Evolutionary conservation across 2,113 vertebrate genomes (phyloP), one percentile per base, ranked within the genome.

Genomic region (Leptocoma aspasia): DNA sequence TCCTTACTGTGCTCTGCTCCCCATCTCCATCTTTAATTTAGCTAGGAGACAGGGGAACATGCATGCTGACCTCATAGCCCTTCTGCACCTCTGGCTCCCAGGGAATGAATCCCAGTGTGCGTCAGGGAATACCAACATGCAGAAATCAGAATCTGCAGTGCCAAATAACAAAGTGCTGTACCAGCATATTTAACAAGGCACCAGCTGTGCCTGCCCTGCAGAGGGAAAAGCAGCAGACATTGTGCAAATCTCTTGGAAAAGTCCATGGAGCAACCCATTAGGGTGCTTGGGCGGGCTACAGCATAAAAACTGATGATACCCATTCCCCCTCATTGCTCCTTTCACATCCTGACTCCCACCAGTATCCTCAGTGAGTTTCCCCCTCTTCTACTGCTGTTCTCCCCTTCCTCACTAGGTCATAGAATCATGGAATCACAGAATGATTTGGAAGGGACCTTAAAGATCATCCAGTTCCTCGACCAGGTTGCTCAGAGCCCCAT

Each of bases 61-160:
- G 11, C 31, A 49, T 2, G 2, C 45, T 66, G 69, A 88, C 45
- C 93, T 91, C 81, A 9, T 13, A 47, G 15, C 73, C 33, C 56
- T 94, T 89, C 52, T 95, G 57, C 60, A 78, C 50, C 80, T 93
- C 73, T 72, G 63, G 28, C 63, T 95, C 59, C n/a, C 60, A n/a
- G 63, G 42, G 30, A 42, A 59, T 35, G 42, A 78, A 77, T 41
- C 72, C 57, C 68, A 75, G n/a, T 1, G 3, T 39, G 91, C 0
- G 1, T 50, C 16, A 61, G 79, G 56, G 60, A 92, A 73, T 52
- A 68, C 42, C n/a, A 59, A 13, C 1, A 3, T 53, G 56, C 82
- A 64, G 80, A 80, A 81, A 66, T 63, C 71, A 66, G 45, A 71
- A 92, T 52, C 59, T 78, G 60, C 75, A 45, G 42, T 39, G 77